Base-by-base conservation (phyloP, 2,113 vertebrate species). In the Pollachius pollachius region DNA sequence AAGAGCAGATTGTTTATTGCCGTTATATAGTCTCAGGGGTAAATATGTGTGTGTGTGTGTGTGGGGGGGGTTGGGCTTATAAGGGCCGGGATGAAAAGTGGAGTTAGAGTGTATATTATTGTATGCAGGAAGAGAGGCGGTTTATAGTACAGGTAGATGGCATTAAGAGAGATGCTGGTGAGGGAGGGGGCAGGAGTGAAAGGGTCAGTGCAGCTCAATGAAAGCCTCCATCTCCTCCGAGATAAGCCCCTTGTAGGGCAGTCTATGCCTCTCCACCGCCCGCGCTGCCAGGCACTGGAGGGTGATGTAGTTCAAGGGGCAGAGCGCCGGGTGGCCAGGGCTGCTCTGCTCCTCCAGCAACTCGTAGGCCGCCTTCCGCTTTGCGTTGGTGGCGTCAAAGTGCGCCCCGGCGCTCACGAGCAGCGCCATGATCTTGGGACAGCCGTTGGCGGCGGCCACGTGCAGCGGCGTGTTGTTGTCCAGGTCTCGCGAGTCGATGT, bases 221-320 rank as follows among this genome's bases (percentile, higher is more conserved):
- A 98, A 98, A 30, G 95, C 94, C 88, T 97, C 96, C 88, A 98
- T 94, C 84, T 97, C 95, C 77, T 97, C 94, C 0, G 96, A 95
- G 91, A 97, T 95, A 65, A 95, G 93, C 15, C 96, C 96, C 84
- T 96, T 96, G 90, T 97, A 98, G 72, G 95, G 94, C 65, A 98
- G 89, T 92, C 95, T 94, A 93, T 97, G 94, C 84, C 90, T 94
- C 81, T 95, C 95, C 52, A 98, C 90, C 8, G 94, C 94, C 0
- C 95, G 94, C 59, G 96, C 96, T 0, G 96, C 96, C 88, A 98
- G 94, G 92, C 96, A 98, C 95, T 98, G 96, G 78, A 98, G 94
- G 77, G 94, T 96, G 82, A 97, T 74, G 59, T 97, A 92, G 79
- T 93, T 96, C 77, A 98, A 94, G 0, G 96, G 96, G 86, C 94